These are phyloP conservation scores for Sinotaia quadrata DNA, from an alignment of 2,888 invertebrate genomes.

Conservation along the genomic window DNA sequence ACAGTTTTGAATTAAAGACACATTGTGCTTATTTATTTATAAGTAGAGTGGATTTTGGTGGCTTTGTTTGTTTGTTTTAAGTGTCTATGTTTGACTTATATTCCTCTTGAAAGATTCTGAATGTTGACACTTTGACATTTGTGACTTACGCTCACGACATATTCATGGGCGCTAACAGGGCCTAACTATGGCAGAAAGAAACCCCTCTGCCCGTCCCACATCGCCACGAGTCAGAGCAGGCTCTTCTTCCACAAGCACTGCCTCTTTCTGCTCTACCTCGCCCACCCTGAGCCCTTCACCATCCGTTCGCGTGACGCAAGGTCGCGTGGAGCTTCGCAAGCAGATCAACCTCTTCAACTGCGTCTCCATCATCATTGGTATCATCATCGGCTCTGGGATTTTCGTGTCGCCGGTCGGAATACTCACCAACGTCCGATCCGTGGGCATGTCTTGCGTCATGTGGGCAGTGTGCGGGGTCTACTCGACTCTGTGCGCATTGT, in stretches of 20 bases:
- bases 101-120: no score
- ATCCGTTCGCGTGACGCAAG: background rate
- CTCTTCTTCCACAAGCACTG: background rate
- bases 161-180: no score
- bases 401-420: constrained; percentile 95
- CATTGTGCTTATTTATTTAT: no score
- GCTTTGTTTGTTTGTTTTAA: no score
- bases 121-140: no score
- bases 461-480: constrained; percentile 89
- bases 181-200: no score
- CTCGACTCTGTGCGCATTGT: constrained; percentile 86
- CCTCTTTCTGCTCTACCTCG: background rate
- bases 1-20: no score
- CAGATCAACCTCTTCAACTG: constrained; percentile 60
- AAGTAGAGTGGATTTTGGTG: no score
- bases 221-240: no score
- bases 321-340: constrained; percentile 53
- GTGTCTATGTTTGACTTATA: no score
- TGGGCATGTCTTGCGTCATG: constrained; percentile 83
- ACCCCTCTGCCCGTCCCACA: no score
- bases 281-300: background rate
- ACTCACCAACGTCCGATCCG: constrained; percentile 84
- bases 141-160: background rate
- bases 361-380: constrained; percentile 76
- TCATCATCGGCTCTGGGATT: constrained; percentile 94